Evolutionary conservation across 2,113 vertebrate genomes (phyloP).

Genomic region (Heterotis niloticus): DNA sequence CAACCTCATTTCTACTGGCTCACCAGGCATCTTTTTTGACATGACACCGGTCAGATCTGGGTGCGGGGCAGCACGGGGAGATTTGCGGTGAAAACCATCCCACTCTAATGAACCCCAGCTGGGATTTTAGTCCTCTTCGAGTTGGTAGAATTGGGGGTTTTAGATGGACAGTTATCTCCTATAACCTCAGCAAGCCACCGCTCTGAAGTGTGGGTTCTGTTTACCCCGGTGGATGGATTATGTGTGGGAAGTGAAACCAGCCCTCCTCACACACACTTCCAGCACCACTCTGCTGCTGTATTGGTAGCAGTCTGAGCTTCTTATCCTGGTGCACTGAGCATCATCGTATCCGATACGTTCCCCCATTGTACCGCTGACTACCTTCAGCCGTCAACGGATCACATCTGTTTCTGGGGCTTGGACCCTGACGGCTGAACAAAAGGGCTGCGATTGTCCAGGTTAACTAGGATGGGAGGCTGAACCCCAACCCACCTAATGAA

Average conservation of each 20-base stretch:
- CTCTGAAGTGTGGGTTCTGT: neutral
- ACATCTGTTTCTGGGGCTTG: neutral
- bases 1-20: neutral
- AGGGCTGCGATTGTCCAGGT: too few relatives aligned
- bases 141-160: constrained; percentile 12
- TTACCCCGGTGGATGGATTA: constrained; percentile 22
- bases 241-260: constrained; percentile 29
- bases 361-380: neutral
- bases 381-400: neutral
- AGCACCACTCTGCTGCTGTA: neutral
- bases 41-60: neutral
- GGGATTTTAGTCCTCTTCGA: constrained; percentile 35
- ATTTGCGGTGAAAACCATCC: constrained; percentile 43
- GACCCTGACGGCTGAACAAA: neutral
- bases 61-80: constrained; percentile 11
- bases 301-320: too few relatives aligned
- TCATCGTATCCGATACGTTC: neutral
- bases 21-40: neutral
- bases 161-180: constrained; percentile 26
- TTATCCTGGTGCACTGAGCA: neutral
- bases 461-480: too few relatives aligned
- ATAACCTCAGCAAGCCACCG: neutral
- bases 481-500: too few relatives aligned
- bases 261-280: neutral
- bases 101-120: constrained; percentile 46